phyloP scores from a whole-genome alignment of 2,888 invertebrate species.

The Pseudanteris insignis region DNA sequence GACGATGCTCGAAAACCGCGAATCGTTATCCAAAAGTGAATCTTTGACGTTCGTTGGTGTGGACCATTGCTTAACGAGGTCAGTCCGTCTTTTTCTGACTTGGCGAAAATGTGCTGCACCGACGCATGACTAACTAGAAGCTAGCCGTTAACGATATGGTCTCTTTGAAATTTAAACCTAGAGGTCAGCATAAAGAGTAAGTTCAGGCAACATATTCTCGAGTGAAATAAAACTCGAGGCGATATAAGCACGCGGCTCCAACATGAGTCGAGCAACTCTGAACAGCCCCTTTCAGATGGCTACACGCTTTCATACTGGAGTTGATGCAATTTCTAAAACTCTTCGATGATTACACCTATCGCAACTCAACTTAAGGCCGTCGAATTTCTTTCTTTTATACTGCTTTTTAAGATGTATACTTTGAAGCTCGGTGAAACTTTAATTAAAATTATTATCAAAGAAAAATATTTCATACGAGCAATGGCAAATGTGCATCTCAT shows the following conservation, averaged over 20 bases:
- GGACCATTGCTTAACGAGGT: constrained; percentile 31
- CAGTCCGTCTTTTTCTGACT: constrained; percentile 27
- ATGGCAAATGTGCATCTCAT: too few relatives aligned
- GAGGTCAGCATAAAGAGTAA: constrained; percentile 21
- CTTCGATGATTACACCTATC: too few relatives aligned
- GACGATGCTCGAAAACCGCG: constrained; percentile 19
- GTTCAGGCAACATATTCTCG: constrained; percentile 16
- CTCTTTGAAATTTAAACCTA: constrained; percentile 25
- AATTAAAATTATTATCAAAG: too few relatives aligned
- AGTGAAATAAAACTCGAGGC: constrained; percentile 23
- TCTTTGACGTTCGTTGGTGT: constrained; percentile 35
- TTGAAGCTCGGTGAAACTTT: too few relatives aligned
- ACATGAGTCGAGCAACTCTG: constrained; percentile 8
- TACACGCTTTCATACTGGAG: too few relatives aligned
- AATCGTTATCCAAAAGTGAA: constrained; percentile 24
- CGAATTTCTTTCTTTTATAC: too few relatives aligned
- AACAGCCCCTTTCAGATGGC: too few relatives aligned
- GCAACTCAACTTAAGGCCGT: too few relatives aligned
- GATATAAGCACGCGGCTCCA: constrained; percentile 5
- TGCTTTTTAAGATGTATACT: too few relatives aligned
- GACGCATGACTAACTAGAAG: constrained; percentile 12
- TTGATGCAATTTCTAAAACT: too few relatives aligned
- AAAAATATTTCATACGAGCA: too few relatives aligned
- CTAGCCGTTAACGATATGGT: constrained; percentile 18
- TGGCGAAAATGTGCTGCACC: constrained; percentile 15